Evolutionary conservation across 2,797 vertebrate species (phyloP).

Genomic region (Gorsachius magnificus): DNA sequence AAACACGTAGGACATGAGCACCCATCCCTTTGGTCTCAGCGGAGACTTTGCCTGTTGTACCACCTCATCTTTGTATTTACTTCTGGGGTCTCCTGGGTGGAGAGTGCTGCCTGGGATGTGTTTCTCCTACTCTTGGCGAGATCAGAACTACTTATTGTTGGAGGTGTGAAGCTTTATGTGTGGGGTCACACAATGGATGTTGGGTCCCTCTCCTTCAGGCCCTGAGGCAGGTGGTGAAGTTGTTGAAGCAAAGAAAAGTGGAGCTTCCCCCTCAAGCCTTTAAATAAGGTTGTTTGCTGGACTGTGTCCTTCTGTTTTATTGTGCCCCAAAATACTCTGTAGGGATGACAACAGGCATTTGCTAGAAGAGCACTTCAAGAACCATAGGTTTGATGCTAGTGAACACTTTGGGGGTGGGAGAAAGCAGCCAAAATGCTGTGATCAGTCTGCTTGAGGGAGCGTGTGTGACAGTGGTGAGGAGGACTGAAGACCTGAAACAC

Average conservation of each 20-base stretch:
- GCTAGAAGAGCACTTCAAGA: not conserved
- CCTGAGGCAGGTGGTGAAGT: accelerated
- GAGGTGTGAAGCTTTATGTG: not conserved
- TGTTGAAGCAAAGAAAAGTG: not conserved
- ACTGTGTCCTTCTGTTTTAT: not conserved
- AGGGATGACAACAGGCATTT: not conserved
- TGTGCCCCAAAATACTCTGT: not conserved
- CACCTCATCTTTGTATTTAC: not conserved
- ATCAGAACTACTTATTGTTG: not conserved
- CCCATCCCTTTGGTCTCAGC: not conserved
- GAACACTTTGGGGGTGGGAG: not conserved
- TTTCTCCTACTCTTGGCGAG: not conserved
- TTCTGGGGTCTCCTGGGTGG: not conserved
- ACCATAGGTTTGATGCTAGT: not conserved
- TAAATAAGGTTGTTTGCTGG: not conserved
- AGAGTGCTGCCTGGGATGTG: not conserved
- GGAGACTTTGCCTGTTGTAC: not conserved
- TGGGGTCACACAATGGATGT: not conserved
- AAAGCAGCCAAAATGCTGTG: not conserved
- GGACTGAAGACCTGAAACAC: not conserved
- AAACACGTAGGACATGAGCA: not conserved
- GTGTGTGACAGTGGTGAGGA: not conserved
- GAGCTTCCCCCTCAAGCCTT: not conserved
- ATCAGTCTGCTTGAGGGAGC: not conserved
- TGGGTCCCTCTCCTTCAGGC: not conserved